Evolutionary conservation across 2,113 vertebrate genomes (phyloP).

Genomic region (Canis aureus): DNA sequence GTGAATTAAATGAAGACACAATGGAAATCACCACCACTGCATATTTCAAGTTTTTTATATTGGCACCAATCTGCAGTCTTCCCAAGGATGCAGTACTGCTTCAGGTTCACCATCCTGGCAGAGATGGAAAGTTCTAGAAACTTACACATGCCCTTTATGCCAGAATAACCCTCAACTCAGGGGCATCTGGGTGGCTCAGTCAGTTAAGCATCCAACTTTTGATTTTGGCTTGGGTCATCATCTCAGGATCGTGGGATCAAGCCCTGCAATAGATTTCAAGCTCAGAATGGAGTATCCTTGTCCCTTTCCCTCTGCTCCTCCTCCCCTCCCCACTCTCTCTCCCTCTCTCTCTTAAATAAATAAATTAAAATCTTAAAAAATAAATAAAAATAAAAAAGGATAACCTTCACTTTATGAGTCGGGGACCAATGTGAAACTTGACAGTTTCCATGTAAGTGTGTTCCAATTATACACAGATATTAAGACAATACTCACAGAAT

Average conservation of each 20-base stretch:
- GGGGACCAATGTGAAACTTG: neutral
- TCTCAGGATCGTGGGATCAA: neutral
- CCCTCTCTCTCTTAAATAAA: neutral
- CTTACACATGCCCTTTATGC: neutral
- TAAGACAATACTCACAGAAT: neutral
- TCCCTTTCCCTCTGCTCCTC: neutral
- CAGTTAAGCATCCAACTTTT: neutral
- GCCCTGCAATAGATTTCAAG: neutral
- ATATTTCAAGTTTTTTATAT: constrained; percentile 64
- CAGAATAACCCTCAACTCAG: neutral
- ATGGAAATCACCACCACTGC: constrained; percentile 56
- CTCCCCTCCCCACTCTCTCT: neutral
- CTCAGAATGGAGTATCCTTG: neutral
- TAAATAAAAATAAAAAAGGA: neutral
- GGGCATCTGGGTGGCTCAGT: neutral
- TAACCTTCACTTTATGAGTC: neutral
- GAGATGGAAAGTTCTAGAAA: neutral
- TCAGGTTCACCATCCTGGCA: neutral
- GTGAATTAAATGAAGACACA: constrained; percentile 52
- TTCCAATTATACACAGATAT: neutral
- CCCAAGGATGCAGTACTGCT: neutral
- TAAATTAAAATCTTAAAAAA: neutral
- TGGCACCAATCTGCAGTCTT: constrained; percentile 30
- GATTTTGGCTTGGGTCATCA: neutral
- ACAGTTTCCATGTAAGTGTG: neutral